A percentile compares a stretch with the other conserved stretches of the same genome.
Conservation (phyloP, 2,113 vertebrate genomes). For the Pangasianodon gigas region DNA sequence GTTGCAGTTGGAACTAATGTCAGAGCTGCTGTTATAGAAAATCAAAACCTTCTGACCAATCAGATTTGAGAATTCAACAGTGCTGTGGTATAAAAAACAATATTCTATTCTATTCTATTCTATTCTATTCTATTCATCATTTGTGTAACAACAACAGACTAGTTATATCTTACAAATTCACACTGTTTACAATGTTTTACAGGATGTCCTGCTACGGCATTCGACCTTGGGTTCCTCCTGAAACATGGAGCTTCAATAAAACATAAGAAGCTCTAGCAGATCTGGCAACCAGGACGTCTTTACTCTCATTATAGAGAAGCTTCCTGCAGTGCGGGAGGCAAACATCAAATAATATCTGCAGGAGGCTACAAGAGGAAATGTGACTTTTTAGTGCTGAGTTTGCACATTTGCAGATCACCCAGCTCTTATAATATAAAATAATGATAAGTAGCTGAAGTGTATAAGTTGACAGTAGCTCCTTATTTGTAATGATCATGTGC, state of each 20-base stretch:
- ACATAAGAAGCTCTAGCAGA: slow-evolving; percentile 32
- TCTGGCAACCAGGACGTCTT: slow-evolving; percentile 16
- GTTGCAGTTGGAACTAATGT: neutral
- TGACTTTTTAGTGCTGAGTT: slow-evolving; percentile 22
- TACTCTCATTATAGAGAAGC: slow-evolving; percentile 27
- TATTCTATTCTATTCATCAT: neutral
- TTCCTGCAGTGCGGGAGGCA: slow-evolving; percentile 16
- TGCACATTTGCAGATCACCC: neutral
- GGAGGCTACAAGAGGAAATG: slow-evolving; percentile 24
- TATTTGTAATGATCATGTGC: neutral
- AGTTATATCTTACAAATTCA: neutral
- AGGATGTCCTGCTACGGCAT: neutral
- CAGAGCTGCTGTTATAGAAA: neutral
- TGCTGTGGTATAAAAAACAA: neutral
- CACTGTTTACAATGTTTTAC: neutral
- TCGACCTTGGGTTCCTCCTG: neutral
- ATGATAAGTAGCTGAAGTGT: slow-evolving; percentile 6
- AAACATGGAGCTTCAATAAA: slow-evolving; percentile 40
- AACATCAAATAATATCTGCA: slow-evolving; percentile 20
- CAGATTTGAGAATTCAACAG: slow-evolving; percentile 1
- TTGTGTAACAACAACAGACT: neutral
- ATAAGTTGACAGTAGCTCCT: neutral
- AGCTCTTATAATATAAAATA: slow-evolving; percentile 1
- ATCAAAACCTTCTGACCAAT: neutral
- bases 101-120: neutral